Base-by-base conservation (phyloP, 2,888 invertebrate species). In the Dexiosoma caninum region DNA sequence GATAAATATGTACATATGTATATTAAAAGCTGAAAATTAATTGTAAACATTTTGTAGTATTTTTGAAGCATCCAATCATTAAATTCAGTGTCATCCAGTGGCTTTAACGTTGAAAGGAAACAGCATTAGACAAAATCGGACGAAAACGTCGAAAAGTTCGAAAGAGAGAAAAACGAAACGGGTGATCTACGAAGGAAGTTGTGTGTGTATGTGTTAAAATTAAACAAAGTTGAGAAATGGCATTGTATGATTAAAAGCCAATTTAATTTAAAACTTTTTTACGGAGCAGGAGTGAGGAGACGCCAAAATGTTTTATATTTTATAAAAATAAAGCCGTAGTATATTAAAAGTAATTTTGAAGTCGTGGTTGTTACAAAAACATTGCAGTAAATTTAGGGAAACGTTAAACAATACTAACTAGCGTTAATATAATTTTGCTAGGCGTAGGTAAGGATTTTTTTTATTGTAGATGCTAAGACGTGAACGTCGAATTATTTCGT, bases 151-250 rank as follows among this genome's bases (percentile, higher is more conserved):
- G n/a, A 14, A 19, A 30, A 27, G 66, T 64, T 23, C 46, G 49
- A 64, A 57, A 78, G 53, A 59, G 35, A 76, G 14, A 57, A 66
- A 59, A 64, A 75, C 76, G 67, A 72, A 79, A 79, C 64, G 71
- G 71, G 78, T 77, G 78, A 74, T 14, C 64, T 74, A 81, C 81
- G 78, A 8, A 81, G 78, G 78, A 78, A 72, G 51, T 66, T 75
- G 78, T 78, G 72, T 78, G 62, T 77, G 77, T 77, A 71, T 72
- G 80, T 81, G 80, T 81, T 46, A 71, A 81, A 78, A 67, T 77
- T 66, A 75, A 62, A 77, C 44, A 70, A 69, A 82, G 70, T 75
- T 59, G 77, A 72, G 64, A 70, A 49, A 66, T 72, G 81, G 40
- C 75, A 35, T 59, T 57, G 64, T 74, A 44, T 62, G 49, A 59